Percentiles rank a stretch among this genome's conserved stretches.
Conservation (phyloP, 2,113 vertebrate species). For the Enhydra lutris region DNA sequence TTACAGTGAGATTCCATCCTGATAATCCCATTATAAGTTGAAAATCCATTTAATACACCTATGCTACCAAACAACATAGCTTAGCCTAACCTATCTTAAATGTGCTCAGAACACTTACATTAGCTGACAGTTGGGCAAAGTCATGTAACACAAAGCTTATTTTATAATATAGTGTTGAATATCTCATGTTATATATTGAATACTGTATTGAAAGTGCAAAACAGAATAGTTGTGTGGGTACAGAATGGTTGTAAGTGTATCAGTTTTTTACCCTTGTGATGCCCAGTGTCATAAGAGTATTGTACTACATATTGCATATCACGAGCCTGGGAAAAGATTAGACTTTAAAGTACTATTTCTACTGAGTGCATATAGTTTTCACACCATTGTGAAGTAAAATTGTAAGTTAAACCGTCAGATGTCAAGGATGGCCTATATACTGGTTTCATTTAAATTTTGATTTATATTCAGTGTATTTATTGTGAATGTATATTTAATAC, state of each 20-base stretch:
- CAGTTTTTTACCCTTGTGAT: background rate
- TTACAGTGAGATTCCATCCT: background rate
- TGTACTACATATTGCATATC: background rate
- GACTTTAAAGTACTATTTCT: background rate
- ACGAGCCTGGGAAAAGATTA: background rate
- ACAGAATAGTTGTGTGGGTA: background rate
- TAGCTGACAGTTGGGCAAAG: background rate
- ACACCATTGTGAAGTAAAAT: background rate
- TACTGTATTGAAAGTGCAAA: background rate
- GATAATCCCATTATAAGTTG: background rate
- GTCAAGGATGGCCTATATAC: background rate
- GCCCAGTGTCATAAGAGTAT: background rate
- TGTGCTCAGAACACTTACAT: background rate
- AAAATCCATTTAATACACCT: background rate
- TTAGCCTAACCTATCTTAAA: background rate
- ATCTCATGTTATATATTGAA: background rate
- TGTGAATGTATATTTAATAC: background rate
- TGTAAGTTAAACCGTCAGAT: background rate
- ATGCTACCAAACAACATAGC: background rate
- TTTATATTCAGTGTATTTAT: background rate
- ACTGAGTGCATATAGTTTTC: background rate
- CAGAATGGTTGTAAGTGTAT: background rate
- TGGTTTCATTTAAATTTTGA: conserved; percentile 24
- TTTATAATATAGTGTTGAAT: background rate
- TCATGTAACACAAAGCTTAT: background rate